Base-by-base conservation (phyloP, 2,888 invertebrate species). In the Himalopsyche tibetana region DNA sequence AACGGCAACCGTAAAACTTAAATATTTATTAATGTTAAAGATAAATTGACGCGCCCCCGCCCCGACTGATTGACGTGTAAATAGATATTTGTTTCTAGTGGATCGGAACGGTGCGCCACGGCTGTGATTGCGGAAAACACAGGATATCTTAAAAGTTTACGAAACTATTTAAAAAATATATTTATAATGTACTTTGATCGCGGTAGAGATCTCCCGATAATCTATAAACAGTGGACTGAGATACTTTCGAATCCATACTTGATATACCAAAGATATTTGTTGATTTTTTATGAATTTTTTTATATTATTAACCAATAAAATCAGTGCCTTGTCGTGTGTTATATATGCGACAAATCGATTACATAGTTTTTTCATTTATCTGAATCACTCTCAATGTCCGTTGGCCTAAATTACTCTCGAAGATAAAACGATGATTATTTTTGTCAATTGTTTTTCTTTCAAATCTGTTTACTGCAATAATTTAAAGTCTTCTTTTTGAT, bases 51-150 rank as follows among this genome's bases (percentile, higher is more conserved):
- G 19, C 63, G 8, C 63, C 63, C 63, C 63, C 12, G 5, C 69
- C 69, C 36, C 9, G 74, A 74, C 28, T 74, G 36, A 63, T 63
- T 51, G 28, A 80, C 80, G n/a, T 63, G 82, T 84, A 81, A n/a
- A 84, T 55, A 81, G 55, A 63, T 38, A 15, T 63, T 83, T 80
- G 45, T 80, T 80, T 51, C 80, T 19, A 28, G 51, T 74, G 74
- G 36, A 74, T 36, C 74, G 36, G 74, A n/a, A 36, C 40, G 45
- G 40, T 81, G 87, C 82, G 87, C 84, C 86, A 84, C 85, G 85
- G 88, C 88, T 88, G 88, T 88, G 88, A 88, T 88, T 82, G 85
- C 85, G 87, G 85, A 88, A 86, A 88, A 88, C 88, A 88, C 88
- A 88, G 88, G 88, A 88, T 84, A 85, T 51, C 55, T 15, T 84